These are phyloP conservation scores for Helarctos malayanus DNA, from an alignment of 2,797 vertebrate genomes.

Conservation along the genomic window DNA sequence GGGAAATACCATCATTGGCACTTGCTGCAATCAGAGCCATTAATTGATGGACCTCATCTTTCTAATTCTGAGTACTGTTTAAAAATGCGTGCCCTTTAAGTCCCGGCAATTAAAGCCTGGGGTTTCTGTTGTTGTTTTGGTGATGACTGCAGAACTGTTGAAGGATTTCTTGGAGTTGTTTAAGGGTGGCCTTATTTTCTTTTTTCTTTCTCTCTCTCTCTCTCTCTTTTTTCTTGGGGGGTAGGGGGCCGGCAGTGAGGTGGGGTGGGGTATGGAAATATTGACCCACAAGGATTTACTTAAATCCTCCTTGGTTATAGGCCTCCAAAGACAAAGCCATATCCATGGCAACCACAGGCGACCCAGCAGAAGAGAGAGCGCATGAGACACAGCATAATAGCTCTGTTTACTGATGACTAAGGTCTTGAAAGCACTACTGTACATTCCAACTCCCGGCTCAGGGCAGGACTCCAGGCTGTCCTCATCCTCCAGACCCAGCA, in stretches of 20 bases:
- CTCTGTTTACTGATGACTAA: slow-evolving; percentile 76
- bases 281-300: slow-evolving; percentile 84
- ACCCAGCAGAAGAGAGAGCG: slow-evolving; percentile 75
- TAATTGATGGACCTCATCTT: background rate
- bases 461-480: slow-evolving; percentile 47
- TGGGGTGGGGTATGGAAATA: slow-evolving; percentile 78
- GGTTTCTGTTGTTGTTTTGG: slow-evolving; percentile 23
- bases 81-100: background rate
- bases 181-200: background rate
- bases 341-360: slow-evolving; percentile 87
- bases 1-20: slow-evolving; percentile 62
- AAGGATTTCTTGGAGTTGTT: slow-evolving; percentile 68
- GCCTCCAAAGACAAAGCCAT: slow-evolving; percentile 86
- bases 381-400: slow-evolving; percentile 41
- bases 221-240: background rate
- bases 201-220: no score
- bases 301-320: slow-evolving; percentile 81
- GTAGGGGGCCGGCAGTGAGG: background rate
- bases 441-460: background rate
- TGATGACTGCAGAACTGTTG: slow-evolving; percentile 28
- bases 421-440: slow-evolving; percentile 70
- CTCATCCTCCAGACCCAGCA: background rate
- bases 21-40: slow-evolving; percentile 23
- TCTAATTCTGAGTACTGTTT: background rate
- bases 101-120: background rate